Evolutionary conservation across 2,113 vertebrate species (phyloP), one percentile per base, ranked within the genome.

Genomic region (Turdus rufiventris): DNA sequence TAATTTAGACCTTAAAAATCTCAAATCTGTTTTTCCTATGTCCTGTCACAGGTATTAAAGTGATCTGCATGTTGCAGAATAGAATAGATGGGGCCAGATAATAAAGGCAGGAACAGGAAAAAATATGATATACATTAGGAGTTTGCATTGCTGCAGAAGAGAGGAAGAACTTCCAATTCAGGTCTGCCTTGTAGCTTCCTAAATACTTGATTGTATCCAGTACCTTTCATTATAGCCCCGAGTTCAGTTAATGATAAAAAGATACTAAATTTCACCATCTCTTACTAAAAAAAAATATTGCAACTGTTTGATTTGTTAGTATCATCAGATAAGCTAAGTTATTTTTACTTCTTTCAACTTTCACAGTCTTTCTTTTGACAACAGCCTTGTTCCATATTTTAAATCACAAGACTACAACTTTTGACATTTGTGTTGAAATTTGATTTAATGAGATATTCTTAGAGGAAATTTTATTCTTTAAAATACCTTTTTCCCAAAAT

Each of bases 281-380:
- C 76, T 47, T 5, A 38, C 8, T 42, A 50, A 50, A 73, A 88
- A 88, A 92, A 91, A 58, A 4, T 15, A 19, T 23, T 67, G 29
- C 10, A 82, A 78, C 11, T 10, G 40, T 83, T 70, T 85, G 28
- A 73, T 43, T 33, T 5, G 47, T 29, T 74, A 62, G 26, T 26
- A 43, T 16, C 25, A 73, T 19, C 47, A 63, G 28, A 47, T 45
- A 85, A 34, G 6, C 47, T 66, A 62, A 33, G 6, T 48, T 48
- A 53, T 45, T 81, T 92, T 74, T 74, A 74, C 8, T 57, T 88
- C 14, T 82, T 91, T 75, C 43, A 71, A 34, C 28, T 85, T 83
- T 58, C 24, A 60, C 3, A 28, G 25, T 62, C 36, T 77, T 66
- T 34, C 74, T 70, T 84, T 77, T 76, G 42, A 77, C 18, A 84